Evolutionary conservation across 2,888 invertebrate genomes (phyloP), one percentile per base, ranked within the genome.

Genomic region (Cryptocephalus moraei): DNA sequence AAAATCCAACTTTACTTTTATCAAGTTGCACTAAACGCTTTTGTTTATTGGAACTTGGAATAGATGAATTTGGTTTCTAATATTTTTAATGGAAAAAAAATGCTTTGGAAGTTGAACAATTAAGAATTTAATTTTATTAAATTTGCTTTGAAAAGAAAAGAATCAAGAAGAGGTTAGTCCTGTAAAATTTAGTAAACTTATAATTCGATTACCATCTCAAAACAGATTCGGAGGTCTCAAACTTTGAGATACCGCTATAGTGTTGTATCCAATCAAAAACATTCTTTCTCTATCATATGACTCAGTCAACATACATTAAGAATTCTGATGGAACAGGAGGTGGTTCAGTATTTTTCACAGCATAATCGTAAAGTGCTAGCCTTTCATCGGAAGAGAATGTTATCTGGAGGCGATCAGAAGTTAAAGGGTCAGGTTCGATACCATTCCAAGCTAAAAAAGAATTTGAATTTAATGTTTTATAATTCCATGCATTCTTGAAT

Each of bases 321-420:
- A 69, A 70, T 56, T 71, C 71, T 32, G 63, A 61, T 11, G 66
- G 62, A 49, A 52, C 51, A 31, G 60, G 53, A 9, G 67, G 69
- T 14, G 61, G 63, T 42, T 53, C 50, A 8, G 68, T 68, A 50
- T 63, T 58, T 38, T 62, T 61, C 38, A 77, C 70, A 14, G 74
- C 74, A 11, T 75, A 77, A 49, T 78, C 73, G 53, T 80, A 73
- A 32, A 81, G 64, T 8, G 75, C 77, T 22, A 75, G 64, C 8
- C 80, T 69, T 67, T 80, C 80, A 56, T 79, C 78, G 1, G 67
- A 48, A 0, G 77, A 73, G 67, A 72, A 79, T 8, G 72, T 68
- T 2, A 70, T 32, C 65, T 71, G 55, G 52, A 68, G 52, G 11
- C 70, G 59, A 53, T 69, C 64, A 11, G 67, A 58, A n/a, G 71